A percentile compares a stretch with the other conserved stretches of the same genome.
These are phyloP conservation scores for Odontomachus brunneus DNA, from an alignment of 1,140 invertebrate genomes.

Conservation along the genomic window DNA sequence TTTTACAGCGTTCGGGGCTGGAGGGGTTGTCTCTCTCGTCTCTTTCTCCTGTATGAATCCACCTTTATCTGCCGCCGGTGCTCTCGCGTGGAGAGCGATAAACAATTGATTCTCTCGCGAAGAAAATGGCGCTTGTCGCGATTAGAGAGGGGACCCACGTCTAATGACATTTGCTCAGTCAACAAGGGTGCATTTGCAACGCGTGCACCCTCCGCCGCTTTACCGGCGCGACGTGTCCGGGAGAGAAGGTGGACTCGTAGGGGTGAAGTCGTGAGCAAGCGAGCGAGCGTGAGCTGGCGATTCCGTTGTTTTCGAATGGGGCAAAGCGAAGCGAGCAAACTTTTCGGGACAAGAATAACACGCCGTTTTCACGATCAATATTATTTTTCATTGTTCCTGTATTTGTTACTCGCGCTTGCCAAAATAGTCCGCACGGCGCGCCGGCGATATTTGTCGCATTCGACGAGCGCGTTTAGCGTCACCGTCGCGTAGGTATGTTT, in stretches of 20 bases:
- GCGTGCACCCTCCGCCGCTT: background rate
- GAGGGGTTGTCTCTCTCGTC: background rate
- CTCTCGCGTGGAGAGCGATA: background rate
- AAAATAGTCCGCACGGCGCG: constrained; percentile 43
- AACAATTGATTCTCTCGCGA: constrained; percentile 29
- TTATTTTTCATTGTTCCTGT: constrained; percentile 51
- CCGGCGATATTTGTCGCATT: constrained; percentile 8
- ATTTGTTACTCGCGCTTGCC: constrained; percentile 41
- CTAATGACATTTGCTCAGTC: constrained; percentile 57
- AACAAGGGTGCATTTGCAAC: constrained; percentile 36
- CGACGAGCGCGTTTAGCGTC: too few species aligned
- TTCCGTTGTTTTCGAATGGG: constrained; percentile 42
- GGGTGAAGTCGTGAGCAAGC: too few species aligned
- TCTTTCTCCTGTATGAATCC: background rate
- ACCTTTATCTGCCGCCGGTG: constrained; percentile 12
- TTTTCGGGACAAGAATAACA: constrained; percentile 55
- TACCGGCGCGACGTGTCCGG: background rate
- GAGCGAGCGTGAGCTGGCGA: background rate
- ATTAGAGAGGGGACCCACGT: constrained; percentile 22
- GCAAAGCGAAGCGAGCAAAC: background rate
- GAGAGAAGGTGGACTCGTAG: too few species aligned
- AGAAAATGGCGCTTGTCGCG: constrained; percentile 37
- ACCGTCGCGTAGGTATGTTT: too few species aligned
- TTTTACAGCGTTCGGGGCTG: background rate
- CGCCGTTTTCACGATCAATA: constrained; percentile 46